These are phyloP conservation scores for Xiphydria camelus DNA, from an alignment of 2,888 invertebrate genomes.

Conservation along the genomic window DNA sequence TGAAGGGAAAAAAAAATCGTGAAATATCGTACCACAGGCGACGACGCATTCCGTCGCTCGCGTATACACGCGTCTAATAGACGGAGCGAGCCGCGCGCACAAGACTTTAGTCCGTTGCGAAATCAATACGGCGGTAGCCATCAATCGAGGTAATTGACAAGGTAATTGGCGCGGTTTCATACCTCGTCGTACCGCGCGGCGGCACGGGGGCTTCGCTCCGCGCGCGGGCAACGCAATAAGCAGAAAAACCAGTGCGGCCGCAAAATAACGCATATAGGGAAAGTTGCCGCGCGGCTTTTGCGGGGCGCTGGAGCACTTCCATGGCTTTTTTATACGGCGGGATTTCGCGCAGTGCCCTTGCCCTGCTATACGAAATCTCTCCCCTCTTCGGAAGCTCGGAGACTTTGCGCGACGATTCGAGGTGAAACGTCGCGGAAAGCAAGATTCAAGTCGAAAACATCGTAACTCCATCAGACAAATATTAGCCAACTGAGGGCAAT, in stretches of 20 bases:
- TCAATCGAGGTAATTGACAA: constrained; percentile 49
- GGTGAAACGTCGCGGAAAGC: too few species aligned
- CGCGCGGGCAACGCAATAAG: constrained; percentile 13
- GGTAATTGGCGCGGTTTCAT: constrained; percentile 46
- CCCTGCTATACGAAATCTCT: too few species aligned
- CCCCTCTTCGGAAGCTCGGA: too few species aligned
- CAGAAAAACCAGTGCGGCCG: constrained; percentile 29
- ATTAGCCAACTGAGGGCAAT: too few species aligned
- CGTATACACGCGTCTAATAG: too few species aligned
- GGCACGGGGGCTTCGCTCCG: constrained; percentile 11
- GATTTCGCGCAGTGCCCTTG: neutral
- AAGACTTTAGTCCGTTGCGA: constrained; percentile 34
- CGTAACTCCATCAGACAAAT: too few species aligned
- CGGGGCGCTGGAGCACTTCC: neutral
- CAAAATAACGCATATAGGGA: constrained; percentile 41
- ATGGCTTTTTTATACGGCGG: constrained; percentile 3
- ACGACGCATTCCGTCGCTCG: too few species aligned
- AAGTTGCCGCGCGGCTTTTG: constrained; percentile 30
- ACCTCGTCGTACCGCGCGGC: constrained; percentile 20
- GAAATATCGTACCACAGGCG: too few species aligned
- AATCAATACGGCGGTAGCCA: constrained; percentile 46
- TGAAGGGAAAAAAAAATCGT: too few species aligned
- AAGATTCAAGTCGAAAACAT: too few species aligned
- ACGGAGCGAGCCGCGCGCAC: neutral
- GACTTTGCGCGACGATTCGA: too few species aligned